Conservation (phyloP, 2,797 vertebrate species). For the Phoebastria nigripes region DNA sequence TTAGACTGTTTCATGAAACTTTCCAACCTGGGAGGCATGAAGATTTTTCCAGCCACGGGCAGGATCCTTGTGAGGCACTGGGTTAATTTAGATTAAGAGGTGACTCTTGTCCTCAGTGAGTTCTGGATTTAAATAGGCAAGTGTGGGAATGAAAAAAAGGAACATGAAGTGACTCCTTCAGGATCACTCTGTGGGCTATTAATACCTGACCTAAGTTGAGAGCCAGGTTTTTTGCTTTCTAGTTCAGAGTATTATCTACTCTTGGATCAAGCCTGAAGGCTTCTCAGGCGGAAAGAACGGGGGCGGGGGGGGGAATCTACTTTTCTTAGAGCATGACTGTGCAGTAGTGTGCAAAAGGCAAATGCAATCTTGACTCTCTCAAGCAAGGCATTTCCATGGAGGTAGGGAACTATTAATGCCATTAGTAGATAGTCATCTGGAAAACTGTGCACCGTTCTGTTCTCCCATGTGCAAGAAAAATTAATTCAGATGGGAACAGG, state of each 20-base stretch:
- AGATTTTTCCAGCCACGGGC: background rate
- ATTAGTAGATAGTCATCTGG: background rate
- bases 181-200: background rate
- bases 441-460: background rate
- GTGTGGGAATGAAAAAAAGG: background rate
- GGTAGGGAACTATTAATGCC: background rate
- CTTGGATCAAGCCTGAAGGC: background rate
- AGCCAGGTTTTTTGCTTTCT: background rate
- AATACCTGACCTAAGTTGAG: background rate
- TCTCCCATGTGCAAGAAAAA: background rate
- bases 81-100: background rate
- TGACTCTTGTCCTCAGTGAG: background rate
- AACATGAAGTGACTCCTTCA: background rate
- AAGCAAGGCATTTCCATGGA: background rate
- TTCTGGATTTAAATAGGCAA: background rate
- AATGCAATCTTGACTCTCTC: background rate
- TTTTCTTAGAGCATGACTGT: background rate
- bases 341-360: background rate
- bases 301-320: too few relatives aligned
- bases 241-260: background rate
- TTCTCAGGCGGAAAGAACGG: background rate
- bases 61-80: background rate
- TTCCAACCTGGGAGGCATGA: background rate
- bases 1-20: background rate
- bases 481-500: background rate